Evolutionary conservation across 1,140 invertebrate genomes (phyloP), one percentile per base, ranked within the genome.

Genomic region (Trachymyrmex septentrionalis): DNA sequence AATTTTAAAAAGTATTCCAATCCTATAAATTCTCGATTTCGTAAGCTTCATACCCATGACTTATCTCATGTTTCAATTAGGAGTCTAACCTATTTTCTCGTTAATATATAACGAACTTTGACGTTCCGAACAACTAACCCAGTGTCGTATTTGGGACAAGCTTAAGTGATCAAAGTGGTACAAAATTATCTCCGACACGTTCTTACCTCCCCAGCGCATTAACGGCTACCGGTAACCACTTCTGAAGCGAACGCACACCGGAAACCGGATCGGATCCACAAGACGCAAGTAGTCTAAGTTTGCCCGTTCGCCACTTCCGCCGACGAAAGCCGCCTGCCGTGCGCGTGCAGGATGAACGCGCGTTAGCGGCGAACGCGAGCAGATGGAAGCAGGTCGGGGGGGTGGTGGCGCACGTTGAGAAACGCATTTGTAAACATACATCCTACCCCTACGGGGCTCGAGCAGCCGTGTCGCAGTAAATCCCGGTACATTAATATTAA

Each of bases 401-500:
- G 48, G 5, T 30, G 66, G 48, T 21, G 5, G 64, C 75, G 44
- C 81, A 85, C 71, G 73, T 86, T 85, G 89, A 89, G 90, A 87
- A 88, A 86, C 88, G 87, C 90, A 92, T 92, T 92, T 92, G 91
- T 92, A 93, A 93, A 91, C 90, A 91, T 91, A 92, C 86, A 89
- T 92, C 84, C 81, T 86, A 84, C 44, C 87, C 87, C 82, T 75
- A 78, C 57, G 87, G 66, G 63, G 90, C 78, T 88, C 90, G 90
- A 91, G 87, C 82, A 88, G 76, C 87, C 89, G 86, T 91, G 91
- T 93, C 91, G 88, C 85, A 87, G 90, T 93, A 93, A 93, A 93
- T 92, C 91, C 90, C 90, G 76, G 86, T 90, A 90, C 92, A 93
- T 93, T 93, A 93, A 93, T 93, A 93, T 93, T 93, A 93, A 93